Conservation (phyloP, 2,113 vertebrate species). For the Manacus vitellinus region DNA sequence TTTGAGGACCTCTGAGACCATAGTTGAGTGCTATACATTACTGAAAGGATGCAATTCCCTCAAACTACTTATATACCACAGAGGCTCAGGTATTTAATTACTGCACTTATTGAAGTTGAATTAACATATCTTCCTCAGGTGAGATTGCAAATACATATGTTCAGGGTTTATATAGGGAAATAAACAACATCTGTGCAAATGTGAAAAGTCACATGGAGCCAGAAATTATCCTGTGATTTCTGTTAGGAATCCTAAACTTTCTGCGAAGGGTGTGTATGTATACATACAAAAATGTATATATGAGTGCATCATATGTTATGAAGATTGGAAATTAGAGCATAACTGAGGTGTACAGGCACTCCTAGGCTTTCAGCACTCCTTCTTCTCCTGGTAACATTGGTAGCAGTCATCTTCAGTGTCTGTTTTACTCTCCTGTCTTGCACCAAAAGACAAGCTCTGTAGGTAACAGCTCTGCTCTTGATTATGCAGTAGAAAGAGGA, state of each 20-base stretch:
- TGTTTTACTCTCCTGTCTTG: not conserved
- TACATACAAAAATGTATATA: not conserved
- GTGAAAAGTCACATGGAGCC: not conserved
- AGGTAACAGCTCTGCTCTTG: not conserved
- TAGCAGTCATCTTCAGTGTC: not conserved
- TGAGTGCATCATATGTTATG: not conserved
- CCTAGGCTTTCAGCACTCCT: not conserved
- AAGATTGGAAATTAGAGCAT: not conserved
- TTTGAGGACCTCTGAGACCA: not conserved
- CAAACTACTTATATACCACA: not conserved
- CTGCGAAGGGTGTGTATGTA: not conserved
- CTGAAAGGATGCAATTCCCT: not conserved
- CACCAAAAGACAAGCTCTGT: not conserved
- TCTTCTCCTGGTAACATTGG: not conserved
- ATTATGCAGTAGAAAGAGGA: not conserved
- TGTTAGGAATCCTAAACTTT: not conserved
- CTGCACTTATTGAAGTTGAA: not conserved
- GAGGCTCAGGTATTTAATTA: not conserved
- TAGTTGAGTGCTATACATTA: not conserved
- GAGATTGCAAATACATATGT: not conserved
- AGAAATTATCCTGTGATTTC: not conserved
- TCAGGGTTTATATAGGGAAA: not conserved
- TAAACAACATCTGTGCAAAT: not conserved
- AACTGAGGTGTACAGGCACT: not conserved
- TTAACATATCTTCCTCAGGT: not conserved